Evolutionary conservation across 2,888 invertebrate genomes (phyloP), one percentile per base, ranked within the genome.

Genomic region (Tipula unca): DNA sequence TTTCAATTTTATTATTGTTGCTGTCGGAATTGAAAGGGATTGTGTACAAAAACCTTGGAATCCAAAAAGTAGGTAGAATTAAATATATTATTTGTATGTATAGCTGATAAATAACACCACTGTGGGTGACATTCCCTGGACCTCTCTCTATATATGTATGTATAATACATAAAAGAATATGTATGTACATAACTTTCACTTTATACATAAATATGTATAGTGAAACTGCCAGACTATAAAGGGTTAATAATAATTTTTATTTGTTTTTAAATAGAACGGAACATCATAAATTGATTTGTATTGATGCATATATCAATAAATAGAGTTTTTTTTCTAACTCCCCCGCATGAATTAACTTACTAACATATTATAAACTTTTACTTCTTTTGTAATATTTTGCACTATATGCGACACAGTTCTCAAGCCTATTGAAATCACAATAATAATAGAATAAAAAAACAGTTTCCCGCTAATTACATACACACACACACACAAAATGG

Each of bases 11-110:
- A 69, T 69, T 69, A 69, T 69, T 69, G 25, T 69, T 69, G 69
- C 69, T 69, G 69, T 69, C 69, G 69, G 69, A 69, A 69, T 69
- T 69, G 69, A 69, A 69, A 69, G 69, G 69, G 69, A 69, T 69
- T 69, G 69, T 69, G 69, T 69, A 69, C 25, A 25, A 69, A 69
- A 69, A 20, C 69, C 25, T 69, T 20, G 25, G 20, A 69, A 69
- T 69, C 69, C 69, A 69, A 69, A 69, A 69, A 69, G 69, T 69
- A 69, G 69, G 69, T 69, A 69, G 69, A 69, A 10, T 25, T 69
- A 69, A 25, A 69, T 69, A 69, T 25, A 10, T 25, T 10, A 25
- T 20, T 69, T 69, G 8, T n/a, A 54, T 54, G 17, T 54, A 54
- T 17, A 8, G 48, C 8, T 69, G 10, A 69, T 13, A 69, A 10